Base-by-base conservation (phyloP, 2,888 invertebrate species). In the Pheosia gnoma region DNA sequence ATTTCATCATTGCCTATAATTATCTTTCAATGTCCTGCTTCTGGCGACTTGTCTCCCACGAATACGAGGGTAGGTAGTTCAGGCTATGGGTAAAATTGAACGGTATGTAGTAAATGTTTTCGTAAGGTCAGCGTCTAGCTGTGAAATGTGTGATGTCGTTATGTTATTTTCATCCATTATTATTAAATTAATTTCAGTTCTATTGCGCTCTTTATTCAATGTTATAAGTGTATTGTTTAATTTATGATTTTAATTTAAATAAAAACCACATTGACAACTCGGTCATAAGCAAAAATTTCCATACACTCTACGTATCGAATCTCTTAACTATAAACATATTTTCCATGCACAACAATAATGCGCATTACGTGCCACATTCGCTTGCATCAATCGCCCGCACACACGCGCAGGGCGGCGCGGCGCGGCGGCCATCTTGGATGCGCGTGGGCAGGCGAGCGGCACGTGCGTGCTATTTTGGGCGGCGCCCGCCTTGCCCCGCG, bases 381-480 rank as follows among this genome's bases (percentile, higher is more conserved):
- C 77, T 80, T 68, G 82, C 83, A 85, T 82, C 83, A 83, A 81
- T 83, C 79, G 78, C 80, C 86, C 75, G 62, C 85, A 75, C 87
- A 87, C 86, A 86, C 82, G 77, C 61, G 68, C 65, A 70, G 73
- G 74, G 62, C 64, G 6, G 63, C 66, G 55, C n/a, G 55, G 55
- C 53, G 53, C 76, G 84, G 86, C 92, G 83, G 93, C 93, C 93
- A 93, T 93, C 82, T 92, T 93, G 87, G 71, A 79, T 88, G 92
- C 92, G 92, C 93, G 89, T 90, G 91, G 90, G 92, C 92, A 90
- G 82, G 81, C 84, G 83, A 83, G 81, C 85, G 92, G 92, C 93
- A 93, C 93, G 93, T 93, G 93, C 91, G 93, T 76, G 82, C 91
- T 93, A 93, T 93, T 93, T 92, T 89, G 86, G 93, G 93, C 92